Conservation (phyloP, 92 coral and sea anemone genomes). For the Epizoanthus rinbou region DNA sequence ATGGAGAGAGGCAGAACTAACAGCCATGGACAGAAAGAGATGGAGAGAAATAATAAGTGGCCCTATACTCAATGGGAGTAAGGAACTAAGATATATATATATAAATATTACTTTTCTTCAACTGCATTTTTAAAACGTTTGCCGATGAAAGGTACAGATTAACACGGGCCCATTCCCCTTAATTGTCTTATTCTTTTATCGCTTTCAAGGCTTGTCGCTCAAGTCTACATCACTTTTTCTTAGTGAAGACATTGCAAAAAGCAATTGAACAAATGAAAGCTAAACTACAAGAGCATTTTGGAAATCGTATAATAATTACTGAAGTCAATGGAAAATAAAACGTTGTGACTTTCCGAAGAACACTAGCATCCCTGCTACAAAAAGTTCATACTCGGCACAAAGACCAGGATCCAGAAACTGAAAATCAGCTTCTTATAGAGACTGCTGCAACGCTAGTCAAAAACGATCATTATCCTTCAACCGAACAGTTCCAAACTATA, state of each 20-base stretch:
- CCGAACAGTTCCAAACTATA: neutral
- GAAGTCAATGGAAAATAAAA: slow-evolving; percentile 23
- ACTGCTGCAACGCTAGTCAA: slow-evolving; percentile 34
- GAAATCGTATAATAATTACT: slow-evolving; percentile 26
- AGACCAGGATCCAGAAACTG: slow-evolving; percentile 10
- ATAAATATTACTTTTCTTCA: too few relatives aligned
- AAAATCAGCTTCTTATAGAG: slow-evolving; percentile 21
- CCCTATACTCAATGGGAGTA: too few relatives aligned
- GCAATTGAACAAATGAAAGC: slow-evolving; percentile 41
- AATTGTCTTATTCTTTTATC: too few relatives aligned
- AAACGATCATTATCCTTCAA: slow-evolving; percentile 16
- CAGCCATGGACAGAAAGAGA: too few relatives aligned
- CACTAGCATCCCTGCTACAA: slow-evolving; percentile 26
- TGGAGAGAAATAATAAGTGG: too few relatives aligned
- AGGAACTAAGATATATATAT: too few relatives aligned
- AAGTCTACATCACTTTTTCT: neutral
- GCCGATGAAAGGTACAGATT: too few relatives aligned
- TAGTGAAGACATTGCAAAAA: slow-evolving; percentile 16
- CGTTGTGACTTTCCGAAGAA: slow-evolving; percentile 36
- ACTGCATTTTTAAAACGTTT: too few relatives aligned
- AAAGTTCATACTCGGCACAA: slow-evolving; percentile 30
- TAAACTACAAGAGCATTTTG: slow-evolving; percentile 42
- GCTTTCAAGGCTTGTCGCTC: too few relatives aligned
- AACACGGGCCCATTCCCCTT: too few relatives aligned
- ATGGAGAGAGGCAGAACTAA: too few relatives aligned